Base-by-base conservation (phyloP, 2,797 vertebrate genomes). In the Sciaenops ocellatus region DNA sequence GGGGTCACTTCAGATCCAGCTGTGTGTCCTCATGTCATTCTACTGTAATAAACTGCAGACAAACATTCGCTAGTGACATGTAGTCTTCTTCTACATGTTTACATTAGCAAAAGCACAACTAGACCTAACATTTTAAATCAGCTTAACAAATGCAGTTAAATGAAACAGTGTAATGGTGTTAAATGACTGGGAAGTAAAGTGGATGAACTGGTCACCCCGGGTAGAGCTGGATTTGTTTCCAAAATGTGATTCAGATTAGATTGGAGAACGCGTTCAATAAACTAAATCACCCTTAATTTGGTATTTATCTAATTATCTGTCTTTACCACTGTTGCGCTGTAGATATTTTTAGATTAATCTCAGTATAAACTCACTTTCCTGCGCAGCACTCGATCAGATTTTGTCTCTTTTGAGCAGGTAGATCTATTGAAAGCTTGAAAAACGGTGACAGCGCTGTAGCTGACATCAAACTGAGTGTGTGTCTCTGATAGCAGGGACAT, bases 221-320 rank as follows among this genome's bases (percentile, higher is more conserved):
- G 34, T 17, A 41, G 62, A 38, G 22, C 17, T 22, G 47, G 18
- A 13, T 65, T 50, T 60, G 1, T 0, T 66, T 70, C 28, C 38
- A 50, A 38, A 55, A 34, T 22, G 9, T 70, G 46, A 34, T 68
- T 82, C 60, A 24, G 11, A 79, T 82, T 74, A 78, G 65, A 59
- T 34, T 16, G 11, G 26, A 68, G 8, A 57, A 20, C 50, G 44
- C 42, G 56, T 62, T 77, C 8, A 13, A 17, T 57, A 17, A 74
- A 55, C 8, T 6, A 73, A 68, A 54, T 55, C 34, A 17, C 46
- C 1, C 62, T 24, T 16, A 48, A 41, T 57, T 44, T 44, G 13
- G 13, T 44, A 38, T 51, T 38, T 38, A 62, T n/a, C 8, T 38
- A 57, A 24, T 57, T 52, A 70, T 42, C 34, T 12, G 48, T 17